Evolutionary conservation across 1,140 invertebrate species (phyloP).

Genomic region (Anastrepha ludens): DNA sequence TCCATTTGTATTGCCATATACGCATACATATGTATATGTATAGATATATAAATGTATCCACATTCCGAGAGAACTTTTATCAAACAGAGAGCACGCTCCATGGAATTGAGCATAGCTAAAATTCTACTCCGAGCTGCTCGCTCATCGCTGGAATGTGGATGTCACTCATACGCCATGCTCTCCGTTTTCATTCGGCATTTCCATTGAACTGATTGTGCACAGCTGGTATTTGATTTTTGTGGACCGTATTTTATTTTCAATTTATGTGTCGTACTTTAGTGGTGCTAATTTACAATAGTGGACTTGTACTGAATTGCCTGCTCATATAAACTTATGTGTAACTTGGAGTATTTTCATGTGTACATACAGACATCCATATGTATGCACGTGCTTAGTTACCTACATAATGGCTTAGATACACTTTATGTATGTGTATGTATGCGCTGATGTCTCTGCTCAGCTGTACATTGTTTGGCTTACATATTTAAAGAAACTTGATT

Average conservation of each 20-base stretch:
- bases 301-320: neutral
- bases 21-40: too few relatives aligned
- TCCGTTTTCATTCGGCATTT: neutral
- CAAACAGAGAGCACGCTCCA: neutral
- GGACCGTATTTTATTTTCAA: neutral
- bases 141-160: neutral
- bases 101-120: too few relatives aligned
- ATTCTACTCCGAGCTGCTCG: neutral
- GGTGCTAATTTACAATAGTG: neutral
- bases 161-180: slow-evolving; percentile 5
- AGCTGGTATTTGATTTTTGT: neutral
- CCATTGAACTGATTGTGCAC: neutral
- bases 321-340: neutral
- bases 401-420: neutral
- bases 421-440: neutral
- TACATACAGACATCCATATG: neutral
- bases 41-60: neutral
- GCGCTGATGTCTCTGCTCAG: too few relatives aligned
- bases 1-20: too few relatives aligned
- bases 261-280: neutral
- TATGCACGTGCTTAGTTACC: neutral
- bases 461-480: too few relatives aligned
- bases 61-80: too few relatives aligned
- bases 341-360: neutral
- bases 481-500: too few relatives aligned